Evolutionary conservation across 2,797 vertebrate genomes (phyloP).

Genomic region (Merluccius polli): DNA sequence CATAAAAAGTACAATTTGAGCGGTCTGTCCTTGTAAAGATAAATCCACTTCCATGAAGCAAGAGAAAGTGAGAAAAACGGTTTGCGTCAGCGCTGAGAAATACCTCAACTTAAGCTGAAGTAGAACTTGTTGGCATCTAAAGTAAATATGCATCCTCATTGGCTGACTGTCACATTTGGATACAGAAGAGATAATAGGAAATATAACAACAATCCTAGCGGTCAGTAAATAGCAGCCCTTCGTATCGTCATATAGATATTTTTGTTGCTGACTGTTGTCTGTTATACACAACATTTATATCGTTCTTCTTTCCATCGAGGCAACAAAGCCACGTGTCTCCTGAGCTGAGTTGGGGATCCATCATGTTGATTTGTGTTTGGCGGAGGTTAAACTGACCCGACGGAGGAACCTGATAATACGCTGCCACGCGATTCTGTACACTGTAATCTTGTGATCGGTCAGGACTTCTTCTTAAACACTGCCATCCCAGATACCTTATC

Average conservation of each 20-base stretch:
- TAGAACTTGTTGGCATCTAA: no score
- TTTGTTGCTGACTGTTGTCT: neutral
- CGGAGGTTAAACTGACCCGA: conserved; percentile 6
- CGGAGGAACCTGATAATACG: neutral
- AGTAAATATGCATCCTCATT: neutral
- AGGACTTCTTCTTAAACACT: neutral
- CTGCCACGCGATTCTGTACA: neutral
- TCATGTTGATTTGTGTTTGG: conserved; percentile 10
- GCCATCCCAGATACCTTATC: neutral
- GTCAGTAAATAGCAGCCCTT: no score
- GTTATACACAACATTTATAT: no score
- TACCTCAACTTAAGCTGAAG: no score
- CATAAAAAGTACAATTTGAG: neutral
- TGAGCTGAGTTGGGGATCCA: neutral
- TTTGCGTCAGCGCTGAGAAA: no score
- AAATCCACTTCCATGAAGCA: neutral
- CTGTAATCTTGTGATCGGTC: neutral
- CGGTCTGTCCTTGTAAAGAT: neutral
- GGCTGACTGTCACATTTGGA: neutral
- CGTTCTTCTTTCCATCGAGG: neutral
- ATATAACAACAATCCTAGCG: neutral
- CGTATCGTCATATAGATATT: neutral
- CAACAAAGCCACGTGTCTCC: neutral
- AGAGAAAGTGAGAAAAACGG: neutral
- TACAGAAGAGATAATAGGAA: neutral